These are phyloP conservation scores for Gari tellinella DNA, from an alignment of 2,888 invertebrate species.

Conservation along the genomic window DNA sequence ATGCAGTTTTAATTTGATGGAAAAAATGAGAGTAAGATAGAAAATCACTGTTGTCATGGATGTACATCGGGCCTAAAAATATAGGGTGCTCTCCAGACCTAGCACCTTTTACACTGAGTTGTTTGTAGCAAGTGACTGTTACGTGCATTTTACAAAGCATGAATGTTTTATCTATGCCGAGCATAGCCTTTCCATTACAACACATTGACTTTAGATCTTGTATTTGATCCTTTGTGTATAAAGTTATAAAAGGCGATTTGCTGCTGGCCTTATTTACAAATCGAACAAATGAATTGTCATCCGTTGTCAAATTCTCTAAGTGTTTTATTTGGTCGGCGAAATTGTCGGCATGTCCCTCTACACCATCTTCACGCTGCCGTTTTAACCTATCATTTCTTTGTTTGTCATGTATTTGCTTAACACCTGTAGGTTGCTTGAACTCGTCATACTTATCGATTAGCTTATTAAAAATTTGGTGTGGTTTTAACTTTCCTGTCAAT, in stretches of 20 bases:
- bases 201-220: slow-evolving; percentile 45
- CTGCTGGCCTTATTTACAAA: slow-evolving; percentile 23
- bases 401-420: background rate
- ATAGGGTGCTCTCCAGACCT: slow-evolving; percentile 27
- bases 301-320: slow-evolving; percentile 38
- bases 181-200: slow-evolving; percentile 32
- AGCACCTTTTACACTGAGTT: slow-evolving; percentile 10
- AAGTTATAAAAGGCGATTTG: slow-evolving; percentile 29
- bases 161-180: slow-evolving; percentile 51
- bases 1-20: slow-evolving; percentile 6
- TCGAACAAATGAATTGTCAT: slow-evolving; percentile 19
- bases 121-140: slow-evolving; percentile 35
- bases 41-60: slow-evolving; percentile 53
- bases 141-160: slow-evolving; percentile 42
- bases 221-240: slow-evolving; percentile 50
- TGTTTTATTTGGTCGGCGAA: slow-evolving; percentile 35
- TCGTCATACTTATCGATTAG: slow-evolving; percentile 3
- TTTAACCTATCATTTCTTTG: background rate
- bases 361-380: background rate
- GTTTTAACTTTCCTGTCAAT: background rate
- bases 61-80: slow-evolving; percentile 48
- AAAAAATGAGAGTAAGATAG: slow-evolving; percentile 42
- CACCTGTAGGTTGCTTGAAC: slow-evolving; percentile 1
- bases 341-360: slow-evolving; percentile 13
- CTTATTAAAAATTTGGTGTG: background rate